These are phyloP conservation scores for Parazoanthus swiftii DNA, from an alignment of 92 coral and sea anemone genomes.

Conservation along the genomic window DNA sequence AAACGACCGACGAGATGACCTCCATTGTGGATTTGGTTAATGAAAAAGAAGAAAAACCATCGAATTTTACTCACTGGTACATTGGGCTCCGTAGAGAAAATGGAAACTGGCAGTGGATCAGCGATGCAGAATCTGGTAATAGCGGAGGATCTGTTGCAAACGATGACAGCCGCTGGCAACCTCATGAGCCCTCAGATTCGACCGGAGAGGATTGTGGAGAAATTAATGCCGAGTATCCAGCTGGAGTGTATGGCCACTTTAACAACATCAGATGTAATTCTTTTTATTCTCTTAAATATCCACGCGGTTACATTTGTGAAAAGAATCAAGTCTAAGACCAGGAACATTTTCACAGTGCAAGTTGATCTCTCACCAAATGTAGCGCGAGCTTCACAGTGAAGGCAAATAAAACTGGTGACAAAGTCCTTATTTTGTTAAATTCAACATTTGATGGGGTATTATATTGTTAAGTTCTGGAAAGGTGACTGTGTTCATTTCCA, in stretches of 20 bases:
- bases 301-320: constrained; percentile 30
- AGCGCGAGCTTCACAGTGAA: too few relatives aligned
- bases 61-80: constrained; percentile 35
- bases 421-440: too few relatives aligned
- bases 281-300: not conserved
- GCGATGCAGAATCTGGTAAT: not conserved
- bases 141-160: not conserved
- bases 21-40: not conserved
- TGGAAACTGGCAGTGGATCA: constrained; percentile 13
- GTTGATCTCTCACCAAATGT: not conserved
- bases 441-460: too few relatives aligned
- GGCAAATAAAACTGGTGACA: too few relatives aligned
- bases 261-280: constrained; percentile 10
- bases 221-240: constrained; percentile 19
- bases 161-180: constrained; percentile 25
- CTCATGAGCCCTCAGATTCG: constrained; percentile 13
- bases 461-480: too few relatives aligned
- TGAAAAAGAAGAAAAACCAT: not conserved
- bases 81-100: constrained; percentile 13
- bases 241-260: constrained; percentile 27
- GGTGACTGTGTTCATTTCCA: too few relatives aligned
- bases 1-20: not conserved
- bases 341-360: not conserved
- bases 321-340: not conserved
- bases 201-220: constrained; percentile 33